Percentiles rank a stretch among this genome's conserved stretches.
phyloP scores from a whole-genome alignment of 1,140 invertebrate genomes.

The Helicoverpa armigera region DNA sequence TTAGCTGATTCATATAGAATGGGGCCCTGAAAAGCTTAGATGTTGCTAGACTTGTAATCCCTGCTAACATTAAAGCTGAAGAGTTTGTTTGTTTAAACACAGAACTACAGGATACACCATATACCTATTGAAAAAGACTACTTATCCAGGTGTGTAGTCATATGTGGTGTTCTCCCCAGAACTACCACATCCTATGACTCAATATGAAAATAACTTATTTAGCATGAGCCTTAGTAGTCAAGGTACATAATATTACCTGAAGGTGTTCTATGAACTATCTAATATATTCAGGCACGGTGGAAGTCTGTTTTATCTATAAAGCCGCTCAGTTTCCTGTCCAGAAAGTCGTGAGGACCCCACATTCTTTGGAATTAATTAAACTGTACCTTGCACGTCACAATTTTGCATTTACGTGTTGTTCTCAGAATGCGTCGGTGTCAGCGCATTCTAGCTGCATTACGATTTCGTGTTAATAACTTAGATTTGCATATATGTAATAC shows the following conservation, averaged over 20 bases:
- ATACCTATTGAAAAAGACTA: too few species aligned
- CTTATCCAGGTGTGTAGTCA: too few species aligned
- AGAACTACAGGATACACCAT: too few species aligned
- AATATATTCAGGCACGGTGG: constrained; percentile 18
- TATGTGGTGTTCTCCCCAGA: too few species aligned
- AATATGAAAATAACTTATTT: too few species aligned
- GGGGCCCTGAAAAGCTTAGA: too few species aligned
- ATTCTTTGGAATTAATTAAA: constrained; percentile 47
- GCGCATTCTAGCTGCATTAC: background rate
- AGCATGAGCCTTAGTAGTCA: background rate
- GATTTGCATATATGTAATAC: background rate
- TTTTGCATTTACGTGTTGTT: constrained; percentile 37
- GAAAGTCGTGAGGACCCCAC: constrained; percentile 40
- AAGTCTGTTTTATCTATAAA: background rate
- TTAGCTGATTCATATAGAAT: too few species aligned
- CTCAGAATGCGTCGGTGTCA: constrained; percentile 5
- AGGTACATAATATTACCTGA: background rate
- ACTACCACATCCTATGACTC: too few species aligned
- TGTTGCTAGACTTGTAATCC: too few species aligned
- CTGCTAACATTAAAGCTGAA: too few species aligned
- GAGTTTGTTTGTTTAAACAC: too few species aligned
- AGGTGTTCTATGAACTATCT: background rate
- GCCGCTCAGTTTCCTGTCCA: constrained; percentile 14
- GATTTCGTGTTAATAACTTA: background rate
- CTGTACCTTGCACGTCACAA: constrained; percentile 15